Evolutionary conservation across 2,113 vertebrate species (phyloP).

Genomic region (Perca flavescens): DNA sequence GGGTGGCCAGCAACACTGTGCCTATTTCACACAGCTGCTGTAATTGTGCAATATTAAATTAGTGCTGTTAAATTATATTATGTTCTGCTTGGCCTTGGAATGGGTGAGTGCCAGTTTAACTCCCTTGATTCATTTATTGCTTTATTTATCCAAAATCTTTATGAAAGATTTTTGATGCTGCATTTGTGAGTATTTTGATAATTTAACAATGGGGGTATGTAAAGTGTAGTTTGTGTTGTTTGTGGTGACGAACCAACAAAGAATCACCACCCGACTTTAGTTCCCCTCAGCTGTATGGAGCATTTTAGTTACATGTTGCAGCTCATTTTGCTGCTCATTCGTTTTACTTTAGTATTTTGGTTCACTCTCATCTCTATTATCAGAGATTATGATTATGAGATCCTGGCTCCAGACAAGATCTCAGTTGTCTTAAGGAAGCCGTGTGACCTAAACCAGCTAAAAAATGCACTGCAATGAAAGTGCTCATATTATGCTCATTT

Average conservation of each 20-base stretch:
- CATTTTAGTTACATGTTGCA: not conserved
- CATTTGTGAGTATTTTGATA: slow-evolving; percentile 17
- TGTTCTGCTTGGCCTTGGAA: slow-evolving; percentile 33
- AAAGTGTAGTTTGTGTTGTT: not conserved
- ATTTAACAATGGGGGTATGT: not conserved
- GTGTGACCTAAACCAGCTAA: no score
- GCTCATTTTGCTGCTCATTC: not conserved
- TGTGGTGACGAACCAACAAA: not conserved
- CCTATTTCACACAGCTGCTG: slow-evolving; percentile 46
- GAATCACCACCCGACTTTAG: not conserved
- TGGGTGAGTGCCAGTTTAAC: slow-evolving; percentile 37
- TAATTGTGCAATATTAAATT: slow-evolving; percentile 69
- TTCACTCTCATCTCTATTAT: not conserved
- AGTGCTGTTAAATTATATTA: slow-evolving; percentile 62
- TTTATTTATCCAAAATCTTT: slow-evolving; percentile 31
- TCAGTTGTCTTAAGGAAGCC: not conserved
- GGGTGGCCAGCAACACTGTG: slow-evolving; percentile 28
- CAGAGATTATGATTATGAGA: no score
- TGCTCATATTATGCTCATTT: no score
- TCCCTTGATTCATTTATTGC: slow-evolving; percentile 45
- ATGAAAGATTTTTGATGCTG: not conserved
- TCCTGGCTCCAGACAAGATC: not conserved
- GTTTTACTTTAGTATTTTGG: not conserved
- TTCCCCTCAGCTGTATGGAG: no score
- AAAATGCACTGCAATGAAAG: no score